Conservation (phyloP, 2,113 vertebrate genomes). For the Oreocharis arfaki region DNA sequence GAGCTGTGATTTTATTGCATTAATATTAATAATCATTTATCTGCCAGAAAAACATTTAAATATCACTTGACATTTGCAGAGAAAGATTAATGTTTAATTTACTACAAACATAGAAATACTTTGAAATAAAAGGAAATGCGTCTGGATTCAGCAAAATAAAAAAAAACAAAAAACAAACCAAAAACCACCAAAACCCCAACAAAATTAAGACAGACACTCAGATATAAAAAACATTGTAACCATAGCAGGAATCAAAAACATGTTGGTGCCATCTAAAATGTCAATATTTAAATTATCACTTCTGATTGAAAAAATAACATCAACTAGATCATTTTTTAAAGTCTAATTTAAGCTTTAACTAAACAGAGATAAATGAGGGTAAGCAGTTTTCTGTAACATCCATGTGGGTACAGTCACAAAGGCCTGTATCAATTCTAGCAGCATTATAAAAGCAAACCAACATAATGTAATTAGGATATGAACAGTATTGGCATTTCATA, state of each 20-base stretch:
- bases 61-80: slow-evolving; percentile 71
- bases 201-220: slow-evolving; percentile 52
- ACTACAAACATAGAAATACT: slow-evolving; percentile 63
- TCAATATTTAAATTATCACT: slow-evolving; percentile 65
- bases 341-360: slow-evolving; percentile 40
- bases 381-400: not conserved
- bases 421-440: not conserved
- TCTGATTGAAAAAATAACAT: slow-evolving; percentile 21
- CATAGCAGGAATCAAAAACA: slow-evolving; percentile 46
- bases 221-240: slow-evolving; percentile 36
- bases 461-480: not conserved
- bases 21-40: slow-evolving; percentile 75
- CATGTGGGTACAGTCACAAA: not conserved
- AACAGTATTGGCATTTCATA: not conserved
- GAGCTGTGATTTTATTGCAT: slow-evolving; percentile 63
- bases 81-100: slow-evolving; percentile 75
- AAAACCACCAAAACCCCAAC: not conserved
- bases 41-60: slow-evolving; percentile 72
- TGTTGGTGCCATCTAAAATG: slow-evolving; percentile 52
- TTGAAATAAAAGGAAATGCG: slow-evolving; percentile 62
- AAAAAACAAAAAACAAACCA: not conserved
- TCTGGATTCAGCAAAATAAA: slow-evolving; percentile 50
- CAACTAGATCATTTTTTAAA: slow-evolving; percentile 4
- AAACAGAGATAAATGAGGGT: not conserved
- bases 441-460: not conserved